These are phyloP conservation scores for Aurelia coerulea DNA, from an alignment of 30 jellyfish, hydroid and myxozoan genomes.

Conservation along the genomic window DNA sequence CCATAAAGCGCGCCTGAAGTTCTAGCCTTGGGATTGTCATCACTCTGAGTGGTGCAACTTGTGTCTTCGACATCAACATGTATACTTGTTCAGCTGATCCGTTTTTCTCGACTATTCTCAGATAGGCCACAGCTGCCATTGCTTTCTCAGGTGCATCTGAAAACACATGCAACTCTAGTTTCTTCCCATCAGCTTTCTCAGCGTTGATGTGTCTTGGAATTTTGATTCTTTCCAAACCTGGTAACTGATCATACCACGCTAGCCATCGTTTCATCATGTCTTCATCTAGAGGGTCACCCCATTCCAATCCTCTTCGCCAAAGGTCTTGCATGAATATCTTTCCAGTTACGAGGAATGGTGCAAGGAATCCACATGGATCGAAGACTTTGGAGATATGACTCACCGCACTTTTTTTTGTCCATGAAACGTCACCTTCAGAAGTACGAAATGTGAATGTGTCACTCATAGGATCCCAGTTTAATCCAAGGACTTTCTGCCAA, in stretches of 20 bases:
- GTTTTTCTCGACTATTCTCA: slow-evolving; percentile 15
- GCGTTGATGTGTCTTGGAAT: slow-evolving; percentile 34
- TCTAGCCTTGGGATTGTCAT: slow-evolving; percentile 56
- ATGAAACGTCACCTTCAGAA: slow-evolving; percentile 43
- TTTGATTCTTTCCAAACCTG: slow-evolving; percentile 27
- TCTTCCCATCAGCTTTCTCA: slow-evolving; percentile 29
- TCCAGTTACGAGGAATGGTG: slow-evolving; percentile 46
- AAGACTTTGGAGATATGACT: slow-evolving; percentile 47
- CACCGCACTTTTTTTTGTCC: slow-evolving; percentile 41
- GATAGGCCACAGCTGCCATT: slow-evolving; percentile 56
- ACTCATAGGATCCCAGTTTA: background rate
- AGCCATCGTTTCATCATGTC: slow-evolving; percentile 39
- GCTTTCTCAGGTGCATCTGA: slow-evolving; percentile 70
- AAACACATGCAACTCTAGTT: slow-evolving; percentile 49
- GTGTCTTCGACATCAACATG: slow-evolving; percentile 54
- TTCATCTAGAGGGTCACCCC: slow-evolving; percentile 54
- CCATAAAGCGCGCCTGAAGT: slow-evolving; percentile 46
- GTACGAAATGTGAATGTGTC: slow-evolving; percentile 54
- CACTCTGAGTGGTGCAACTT: background rate
- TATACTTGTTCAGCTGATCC: slow-evolving; percentile 32
- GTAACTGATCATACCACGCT: slow-evolving; percentile 37
- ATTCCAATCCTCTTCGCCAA: slow-evolving; percentile 42
- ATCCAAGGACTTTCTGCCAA: slow-evolving; percentile 37
- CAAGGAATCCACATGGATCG: slow-evolving; percentile 65
- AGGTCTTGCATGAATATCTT: slow-evolving; percentile 49